Evolutionary conservation across 2,888 invertebrate genomes (phyloP), one percentile per base, ranked within the genome.

Genomic region (Cheilosia soror): DNA sequence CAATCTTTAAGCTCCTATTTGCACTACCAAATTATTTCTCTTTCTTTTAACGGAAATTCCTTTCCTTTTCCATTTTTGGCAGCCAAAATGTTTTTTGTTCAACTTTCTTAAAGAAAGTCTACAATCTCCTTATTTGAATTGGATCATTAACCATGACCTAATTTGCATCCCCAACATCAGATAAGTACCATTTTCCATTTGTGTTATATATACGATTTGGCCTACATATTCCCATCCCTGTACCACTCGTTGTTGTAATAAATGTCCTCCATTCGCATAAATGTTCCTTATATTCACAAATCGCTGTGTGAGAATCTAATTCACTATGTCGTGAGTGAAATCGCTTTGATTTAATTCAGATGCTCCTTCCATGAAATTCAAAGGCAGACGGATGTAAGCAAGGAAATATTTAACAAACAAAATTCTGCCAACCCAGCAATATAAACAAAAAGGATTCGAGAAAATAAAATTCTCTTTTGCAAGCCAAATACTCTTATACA

Each of bases 121-220:
- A 5, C 29, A 62, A 29, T 15, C 63, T 49, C 33, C 37, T 1
- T 37, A 33, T 33, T 33, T 37, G 63, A 66, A 68, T 42, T 15
- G 55, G 42, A 5, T 55, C 53, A 55, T 68, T 55, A 55, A 11
- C 49, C 37, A 65, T 40, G 49, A 1, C 53, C 53, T 55, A 5
- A 55, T 68, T 68, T 55, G 6, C 37, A 37, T 65, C 5, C 25
- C 49, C n/a, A 65, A 7, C 65, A 63, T 51, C 49, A 51, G 40
- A 65, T 51, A 37, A 51, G 9, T 51, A 27, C n/a, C 5, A 65
- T 37, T 51, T 51, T 27, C 33, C 49, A 33, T 31, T 62, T 47
- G n/a, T 9, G 7, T 47, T 15, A 15, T 47, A 15, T 47, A 29
- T 1, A 47, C 37, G 37, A 11, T 11, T 37, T 33, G 31, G 6